Conservation (phyloP, 2,797 vertebrate species). For the Pelobates cultripes region DNA sequence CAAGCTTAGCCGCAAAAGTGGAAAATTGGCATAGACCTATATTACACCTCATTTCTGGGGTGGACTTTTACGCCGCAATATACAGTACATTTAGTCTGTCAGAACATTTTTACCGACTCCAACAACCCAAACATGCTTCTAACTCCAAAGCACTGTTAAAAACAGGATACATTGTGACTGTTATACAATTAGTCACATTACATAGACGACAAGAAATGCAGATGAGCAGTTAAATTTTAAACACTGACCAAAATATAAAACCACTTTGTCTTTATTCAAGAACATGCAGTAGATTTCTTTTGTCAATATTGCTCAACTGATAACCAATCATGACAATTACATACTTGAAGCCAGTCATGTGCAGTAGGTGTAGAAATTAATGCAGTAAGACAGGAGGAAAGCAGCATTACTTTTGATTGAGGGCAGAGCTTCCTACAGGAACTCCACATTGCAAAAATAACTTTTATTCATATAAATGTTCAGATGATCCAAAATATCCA, state of each 20-base stretch:
- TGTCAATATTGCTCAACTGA: conserved; percentile 44
- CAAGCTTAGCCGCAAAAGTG: too few relatives aligned
- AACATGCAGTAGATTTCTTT: not conserved
- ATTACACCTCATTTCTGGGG: too few relatives aligned
- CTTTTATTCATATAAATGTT: conserved; percentile 59
- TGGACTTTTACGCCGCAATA: too few relatives aligned
- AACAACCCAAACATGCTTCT: too few relatives aligned
- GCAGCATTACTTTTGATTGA: conserved; percentile 22
- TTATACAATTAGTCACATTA: too few relatives aligned
- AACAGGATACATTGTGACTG: not conserved
- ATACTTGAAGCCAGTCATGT: conserved; percentile 69
- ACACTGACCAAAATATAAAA: too few relatives aligned
- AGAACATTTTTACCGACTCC: too few relatives aligned
- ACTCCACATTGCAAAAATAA: conserved; percentile 10
- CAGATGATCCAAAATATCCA: conserved; percentile 66
- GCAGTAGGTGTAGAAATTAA: conserved; percentile 66
- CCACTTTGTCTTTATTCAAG: not conserved
- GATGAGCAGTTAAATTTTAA: too few relatives aligned
- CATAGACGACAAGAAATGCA: too few relatives aligned
- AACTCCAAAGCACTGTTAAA: not conserved
- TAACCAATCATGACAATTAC: conserved; percentile 62
- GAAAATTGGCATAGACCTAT: too few relatives aligned
- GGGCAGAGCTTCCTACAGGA: not conserved
- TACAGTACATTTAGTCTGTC: too few relatives aligned
- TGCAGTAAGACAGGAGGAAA: conserved; percentile 56